Evolutionary conservation across 92 coral and sea anemone species (phyloP).

Genomic region (Palythoa grandiflora): DNA sequence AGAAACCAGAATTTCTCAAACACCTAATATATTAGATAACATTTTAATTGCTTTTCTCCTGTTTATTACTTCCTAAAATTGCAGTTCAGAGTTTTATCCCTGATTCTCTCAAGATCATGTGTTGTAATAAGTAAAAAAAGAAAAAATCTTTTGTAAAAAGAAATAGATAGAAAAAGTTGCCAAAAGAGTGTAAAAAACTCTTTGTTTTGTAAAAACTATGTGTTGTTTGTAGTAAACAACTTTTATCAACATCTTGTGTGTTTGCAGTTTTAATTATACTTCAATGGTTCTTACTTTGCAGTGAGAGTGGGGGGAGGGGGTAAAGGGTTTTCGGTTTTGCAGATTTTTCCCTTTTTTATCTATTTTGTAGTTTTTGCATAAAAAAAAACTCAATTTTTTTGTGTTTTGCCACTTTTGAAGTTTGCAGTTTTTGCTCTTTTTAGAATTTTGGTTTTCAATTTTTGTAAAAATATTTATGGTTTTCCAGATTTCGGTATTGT

Average conservation of each 20-base stretch:
- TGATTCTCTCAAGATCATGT: neutral
- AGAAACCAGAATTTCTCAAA: no score
- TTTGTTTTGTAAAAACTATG: slow-evolving; percentile 39
- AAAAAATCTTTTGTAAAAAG: slow-evolving; percentile 15
- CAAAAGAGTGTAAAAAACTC: slow-evolving; percentile 7
- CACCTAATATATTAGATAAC: neutral
- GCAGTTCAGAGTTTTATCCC: neutral
- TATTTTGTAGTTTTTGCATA: no score
- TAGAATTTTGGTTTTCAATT: no score
- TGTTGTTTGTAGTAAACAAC: slow-evolving; percentile 34
- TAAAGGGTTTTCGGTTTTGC: no score
- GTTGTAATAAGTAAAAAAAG: neutral
- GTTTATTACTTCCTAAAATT: neutral
- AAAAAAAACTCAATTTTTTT: no score
- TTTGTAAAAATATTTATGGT: no score
- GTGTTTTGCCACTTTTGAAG: no score
- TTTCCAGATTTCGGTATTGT: no score
- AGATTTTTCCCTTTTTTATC: no score
- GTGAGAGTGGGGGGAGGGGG: no score
- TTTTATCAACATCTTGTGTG: slow-evolving; percentile 17
- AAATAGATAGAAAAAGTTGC: neutral
- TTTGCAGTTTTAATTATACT: neutral
- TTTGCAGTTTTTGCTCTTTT: no score
- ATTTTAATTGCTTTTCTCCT: neutral
- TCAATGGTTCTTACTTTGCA: neutral